A percentile compares a stretch with the other conserved stretches of the same genome.
phyloP scores from a whole-genome alignment of 2,888 invertebrate species.

The Orthosia cruda region DNA sequence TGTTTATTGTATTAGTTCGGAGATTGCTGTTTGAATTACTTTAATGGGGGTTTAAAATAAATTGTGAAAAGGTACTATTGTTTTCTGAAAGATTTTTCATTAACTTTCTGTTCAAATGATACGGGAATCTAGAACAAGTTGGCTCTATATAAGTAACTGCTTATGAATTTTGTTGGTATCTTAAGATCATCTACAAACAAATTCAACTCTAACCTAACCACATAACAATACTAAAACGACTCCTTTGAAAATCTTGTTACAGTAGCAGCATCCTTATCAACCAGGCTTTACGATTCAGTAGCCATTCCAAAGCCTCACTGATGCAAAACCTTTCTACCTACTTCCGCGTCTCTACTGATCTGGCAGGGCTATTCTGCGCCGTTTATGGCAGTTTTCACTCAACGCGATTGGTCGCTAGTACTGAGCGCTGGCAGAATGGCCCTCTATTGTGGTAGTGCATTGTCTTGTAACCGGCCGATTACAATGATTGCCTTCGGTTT shows the following conservation, averaged over 20 bases:
- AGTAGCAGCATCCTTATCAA: constrained; percentile 16
- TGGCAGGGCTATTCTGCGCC: constrained; percentile 77
- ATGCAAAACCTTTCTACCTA: constrained; percentile 72
- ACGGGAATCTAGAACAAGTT: not conserved
- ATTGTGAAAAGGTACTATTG: constrained; percentile 20
- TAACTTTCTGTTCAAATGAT: not conserved
- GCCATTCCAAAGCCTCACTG: constrained; percentile 69
- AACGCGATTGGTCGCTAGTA: constrained; percentile 86
- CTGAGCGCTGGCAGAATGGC: constrained; percentile 79
- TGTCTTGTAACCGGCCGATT: constrained; percentile 80
- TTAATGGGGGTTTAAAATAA: constrained; percentile 37
- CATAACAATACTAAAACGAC: constrained; percentile 2
- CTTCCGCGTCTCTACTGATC: constrained; percentile 67
- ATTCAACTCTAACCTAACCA: not conserved
- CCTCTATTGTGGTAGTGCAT: constrained; percentile 83
- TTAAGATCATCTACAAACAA: not conserved
- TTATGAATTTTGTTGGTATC: not conserved
- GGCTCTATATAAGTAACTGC: not conserved
- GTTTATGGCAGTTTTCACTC: constrained; percentile 91
- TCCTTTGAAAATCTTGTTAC: not conserved
- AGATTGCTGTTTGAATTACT: constrained; percentile 61
- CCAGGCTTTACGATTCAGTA: constrained; percentile 44
- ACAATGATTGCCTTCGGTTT: constrained; percentile 68
- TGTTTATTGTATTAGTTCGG: constrained; percentile 60
- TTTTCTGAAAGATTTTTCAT: constrained; percentile 1